Base-by-base conservation (phyloP, 2,113 vertebrate genomes). In the Numida meleagris region DNA sequence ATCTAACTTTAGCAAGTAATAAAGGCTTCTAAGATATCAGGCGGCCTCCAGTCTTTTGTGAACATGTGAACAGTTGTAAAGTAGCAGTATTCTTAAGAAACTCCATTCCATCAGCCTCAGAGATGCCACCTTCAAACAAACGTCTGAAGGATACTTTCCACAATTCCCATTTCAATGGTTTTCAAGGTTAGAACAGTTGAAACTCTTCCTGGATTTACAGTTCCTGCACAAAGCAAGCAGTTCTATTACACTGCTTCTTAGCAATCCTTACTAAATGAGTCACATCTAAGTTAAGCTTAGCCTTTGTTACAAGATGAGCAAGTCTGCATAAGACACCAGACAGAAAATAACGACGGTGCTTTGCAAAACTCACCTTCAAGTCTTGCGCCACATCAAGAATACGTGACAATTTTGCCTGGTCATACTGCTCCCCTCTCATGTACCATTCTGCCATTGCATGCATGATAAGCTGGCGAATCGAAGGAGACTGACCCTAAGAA, bases 381-480 rank as follows among this genome's bases (percentile, higher is more conserved):
- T 99, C 99, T 97, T 99, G 99, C 13, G 99, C 99, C 97, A 99
- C 99, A 95, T 99, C 99, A 95, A 99, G 98, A 97, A 99, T 99
- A 86, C 99, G 98, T 77, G 99, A 99, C 92, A 99, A 91, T 97
- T 99, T 99, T 86, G 99, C 99, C 97, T 99, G 99, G 94, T 99
- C 99, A 48, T 99, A 99, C 96, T 99, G 99, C 84, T 99, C 99
- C 82, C 99, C 99, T 97, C 99, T 98, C 99, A 99, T 99, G 97
- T 99, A 99, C 99, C 99, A 99, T 95, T 99, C 99, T 75, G 99
- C 99, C 99, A 99, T 99, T 4, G 99, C 99, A 97, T 99, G 99
- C 99, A 99, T 99, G 96, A 99, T 99, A 57, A 99, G 98, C 97
- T 99, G 99, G 88, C 99, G 99, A 96, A 99, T 99, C 34, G 99